Evolutionary conservation across 92 coral and sea anemone genomes (phyloP), one percentile per base, ranked within the genome.

Genomic region (Metridium senile): DNA sequence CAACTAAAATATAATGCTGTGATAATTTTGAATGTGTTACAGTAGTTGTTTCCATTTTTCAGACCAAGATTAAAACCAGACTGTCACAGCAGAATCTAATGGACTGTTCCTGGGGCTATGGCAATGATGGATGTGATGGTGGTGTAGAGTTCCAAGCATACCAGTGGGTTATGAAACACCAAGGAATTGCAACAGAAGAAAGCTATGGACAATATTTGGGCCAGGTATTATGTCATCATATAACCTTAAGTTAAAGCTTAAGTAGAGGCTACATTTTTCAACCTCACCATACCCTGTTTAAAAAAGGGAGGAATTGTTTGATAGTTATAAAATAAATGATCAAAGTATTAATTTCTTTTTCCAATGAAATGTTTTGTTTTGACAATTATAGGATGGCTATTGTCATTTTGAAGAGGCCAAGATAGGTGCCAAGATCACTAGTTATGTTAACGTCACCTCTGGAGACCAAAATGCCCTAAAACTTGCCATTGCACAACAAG

Each of bases 31-130:
- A n/a, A n/a, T n/a, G n/a, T n/a, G n/a, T n/a, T n/a, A n/a, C n/a
- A n/a, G n/a, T n/a, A n/a, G n/a, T n/a, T n/a, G n/a, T n/a, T n/a
- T n/a, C n/a, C n/a, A 39, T 4, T 39, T 54, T 21, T 54, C 63
- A 94, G 99, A 92, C 97, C 63, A 91, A 91, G 34, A 79, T 81
- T 33, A 77, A 84, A 49, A 86, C 92, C 19, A 81, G 93, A 22
- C 82, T 95, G 66, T 95, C 99, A 27, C 95, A 95, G 71, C 99
- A 95, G 82, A 90, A 84, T 35, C 78, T 95, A 59, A 81, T 95
- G 68, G 99, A 95, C 75, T 95, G 99, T 47, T 82, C 93, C 11
- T 95, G 99, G 99, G 99, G 99, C 3, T 92, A 80, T 77, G 97
- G 97, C 26, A 95, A 95, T 53, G 89, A 92, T 75, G 99, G 91